phyloP scores from a whole-genome alignment of 2,797 vertebrate genomes.

The Rhinogobio ventralis region DNA sequence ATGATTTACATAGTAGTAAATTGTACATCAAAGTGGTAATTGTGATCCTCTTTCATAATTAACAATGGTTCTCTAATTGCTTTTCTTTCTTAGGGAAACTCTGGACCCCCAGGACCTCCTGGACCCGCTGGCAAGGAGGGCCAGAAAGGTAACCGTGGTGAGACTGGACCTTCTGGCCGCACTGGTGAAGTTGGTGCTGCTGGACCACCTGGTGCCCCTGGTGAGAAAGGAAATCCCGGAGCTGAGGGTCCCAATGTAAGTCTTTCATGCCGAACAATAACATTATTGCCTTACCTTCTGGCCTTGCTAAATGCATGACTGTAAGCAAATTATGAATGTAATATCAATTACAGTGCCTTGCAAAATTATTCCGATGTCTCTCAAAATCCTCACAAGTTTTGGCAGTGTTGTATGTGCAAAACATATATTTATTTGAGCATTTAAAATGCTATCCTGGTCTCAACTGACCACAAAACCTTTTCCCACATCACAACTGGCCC shows the following conservation, averaged over 20 bases:
- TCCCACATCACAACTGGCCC: not conserved
- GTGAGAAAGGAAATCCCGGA: constrained; percentile 93
- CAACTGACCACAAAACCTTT: not conserved
- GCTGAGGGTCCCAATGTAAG: constrained; percentile 88
- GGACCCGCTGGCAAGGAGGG: constrained; percentile 93
- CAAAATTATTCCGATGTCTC: not conserved
- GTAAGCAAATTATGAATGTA: not conserved
- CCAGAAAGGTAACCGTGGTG: constrained; percentile 93
- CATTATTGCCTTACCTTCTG: not conserved
- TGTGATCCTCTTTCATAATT: not conserved
- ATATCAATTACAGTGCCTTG: not conserved
- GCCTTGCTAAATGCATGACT: not conserved
- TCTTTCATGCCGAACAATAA: constrained; percentile 46
- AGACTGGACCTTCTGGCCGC: constrained; percentile 92
- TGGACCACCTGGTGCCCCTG: constrained; percentile 85
- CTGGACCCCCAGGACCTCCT: constrained; percentile 86
- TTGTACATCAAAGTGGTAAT: not conserved
- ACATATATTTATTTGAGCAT: not conserved
- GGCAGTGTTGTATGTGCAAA: not conserved
- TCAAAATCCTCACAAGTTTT: not conserved
- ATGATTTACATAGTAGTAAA: not conserved
- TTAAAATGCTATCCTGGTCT: not conserved
- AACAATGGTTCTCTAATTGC: not conserved
- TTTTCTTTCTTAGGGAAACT: constrained; percentile 82
- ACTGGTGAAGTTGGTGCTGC: constrained; percentile 87